Percentiles rank a stretch among this genome's conserved stretches.
Conservation (phyloP, 2,888 invertebrate genomes). For the Ganaspis brasiliensis region DNA sequence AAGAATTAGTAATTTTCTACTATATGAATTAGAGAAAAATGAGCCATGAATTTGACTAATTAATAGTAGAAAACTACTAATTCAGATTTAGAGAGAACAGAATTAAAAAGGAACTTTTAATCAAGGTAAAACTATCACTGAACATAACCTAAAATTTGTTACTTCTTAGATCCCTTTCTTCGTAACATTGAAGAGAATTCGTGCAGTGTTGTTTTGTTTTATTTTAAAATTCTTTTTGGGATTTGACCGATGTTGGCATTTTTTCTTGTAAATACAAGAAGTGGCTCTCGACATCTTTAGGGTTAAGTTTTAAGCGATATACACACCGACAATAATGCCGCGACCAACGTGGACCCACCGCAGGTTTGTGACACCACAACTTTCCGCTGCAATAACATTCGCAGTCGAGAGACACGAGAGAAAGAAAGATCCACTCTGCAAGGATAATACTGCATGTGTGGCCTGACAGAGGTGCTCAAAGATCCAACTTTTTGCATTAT, state of each 20-base stretch:
- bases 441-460: slow-evolving; percentile 77
- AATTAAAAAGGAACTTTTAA: too few relatives aligned
- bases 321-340: slow-evolving; percentile 43
- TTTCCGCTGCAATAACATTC: slow-evolving; percentile 75
- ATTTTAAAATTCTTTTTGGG: too few relatives aligned
- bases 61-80: too few relatives aligned
- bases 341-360: slow-evolving; percentile 65
- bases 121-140: too few relatives aligned
- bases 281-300: slow-evolving; percentile 46
- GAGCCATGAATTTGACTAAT: too few relatives aligned
- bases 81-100: too few relatives aligned
- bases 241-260: too few relatives aligned
- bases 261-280: slow-evolving; percentile 48
- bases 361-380: slow-evolving; percentile 73
- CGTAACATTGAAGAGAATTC: too few relatives aligned
- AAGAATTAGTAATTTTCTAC: too few relatives aligned
- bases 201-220: slow-evolving; percentile 38
- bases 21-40: too few relatives aligned
- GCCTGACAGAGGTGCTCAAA: slow-evolving; percentile 69
- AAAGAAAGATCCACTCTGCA: slow-evolving; percentile 73
- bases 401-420: slow-evolving; percentile 56
- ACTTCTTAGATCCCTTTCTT: too few relatives aligned
- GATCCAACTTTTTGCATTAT: slow-evolving; percentile 55
- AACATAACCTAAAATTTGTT: too few relatives aligned
- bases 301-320: slow-evolving; percentile 59